Base-by-base conservation (phyloP, 2,113 vertebrate species). In the Porphyrio hochstetteri region DNA sequence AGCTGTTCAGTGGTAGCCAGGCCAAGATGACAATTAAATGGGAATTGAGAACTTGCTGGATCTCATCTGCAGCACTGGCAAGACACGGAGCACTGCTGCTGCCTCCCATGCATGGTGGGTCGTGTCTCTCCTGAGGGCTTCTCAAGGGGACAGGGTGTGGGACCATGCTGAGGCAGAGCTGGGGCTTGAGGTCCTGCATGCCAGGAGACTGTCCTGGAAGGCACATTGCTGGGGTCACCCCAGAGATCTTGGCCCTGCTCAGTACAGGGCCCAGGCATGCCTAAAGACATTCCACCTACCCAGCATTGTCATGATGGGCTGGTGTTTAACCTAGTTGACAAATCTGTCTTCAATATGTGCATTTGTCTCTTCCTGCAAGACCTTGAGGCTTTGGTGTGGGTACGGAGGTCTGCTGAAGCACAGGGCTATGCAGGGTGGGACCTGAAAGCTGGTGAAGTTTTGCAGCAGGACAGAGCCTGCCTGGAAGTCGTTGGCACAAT, bases 111-210 rank as follows among this genome's bases (percentile, higher is more conserved):
- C 10, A 31, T 2, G 2, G 31, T 5, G 12, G 12, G 23, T 8
- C 38, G 75, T 35, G n/a, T 28, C 12, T 29, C 42, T 50, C 16
- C 20, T 4, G 1, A 14, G 31, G 11, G 36, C 7, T 80, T 36
- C 52, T 72, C 7, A 27, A 29, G 36, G 31, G 12, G 6, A 57
- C 11, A 38, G 10, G 2, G 10, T 27, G 20, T 0, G 0, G 21
- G 33, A 25, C 21, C 6, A 3, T 8, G 25, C 2, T 1, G 0
- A 46, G 16, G 23, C 5, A 2, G 46, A 63, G 28, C 6, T 0
- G 0, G 25, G 7, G 5, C 4, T 10, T 0, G 0, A 65, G 31
- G 29, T 44, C 28, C 44, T 44, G 5, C 0, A 1, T 25, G 19
- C 18, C 57, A 48, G 35, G 35, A 31, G 7, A 29, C 8, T 0